Percentiles rank a stretch among this genome's conserved stretches.
Evolutionary conservation across 2,797 vertebrate species (phyloP).

Genomic region (Argya squamiceps): DNA sequence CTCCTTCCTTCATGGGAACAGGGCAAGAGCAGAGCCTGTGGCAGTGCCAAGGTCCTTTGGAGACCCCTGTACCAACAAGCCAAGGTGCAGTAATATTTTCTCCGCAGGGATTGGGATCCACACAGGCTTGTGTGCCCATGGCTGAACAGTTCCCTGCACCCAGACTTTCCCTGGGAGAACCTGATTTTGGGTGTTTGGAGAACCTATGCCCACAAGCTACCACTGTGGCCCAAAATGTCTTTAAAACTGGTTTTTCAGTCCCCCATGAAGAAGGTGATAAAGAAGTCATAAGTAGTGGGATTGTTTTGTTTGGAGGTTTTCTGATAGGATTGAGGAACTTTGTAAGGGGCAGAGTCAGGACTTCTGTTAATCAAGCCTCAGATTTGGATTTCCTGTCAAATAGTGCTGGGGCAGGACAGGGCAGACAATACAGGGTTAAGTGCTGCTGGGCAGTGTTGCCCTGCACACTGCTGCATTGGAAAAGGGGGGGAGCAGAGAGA

Average conservation of each 20-base stretch:
- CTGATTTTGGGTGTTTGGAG: neutral
- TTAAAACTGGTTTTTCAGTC: neutral
- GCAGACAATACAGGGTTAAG: neutral
- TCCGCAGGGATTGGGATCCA: neutral
- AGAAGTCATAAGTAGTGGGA: neutral
- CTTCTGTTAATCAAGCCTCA: neutral
- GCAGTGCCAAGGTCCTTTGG: neutral
- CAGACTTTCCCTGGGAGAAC: neutral
- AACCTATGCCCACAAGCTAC: neutral
- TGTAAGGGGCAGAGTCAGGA: neutral
- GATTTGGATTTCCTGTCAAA: neutral
- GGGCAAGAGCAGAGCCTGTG: neutral
- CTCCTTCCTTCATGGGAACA: neutral
- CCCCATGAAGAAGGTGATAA: neutral
- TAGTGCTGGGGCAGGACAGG: neutral
- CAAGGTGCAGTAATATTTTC: neutral
- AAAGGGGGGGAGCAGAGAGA: neutral
- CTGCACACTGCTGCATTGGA: neutral
- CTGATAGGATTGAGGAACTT: neutral
- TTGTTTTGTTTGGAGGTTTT: neutral
- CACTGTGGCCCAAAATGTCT: neutral
- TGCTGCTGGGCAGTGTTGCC: neutral
- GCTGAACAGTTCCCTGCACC: fast-evolving
- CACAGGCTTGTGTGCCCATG: fast-evolving
- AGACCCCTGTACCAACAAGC: neutral